These are phyloP conservation scores for Momotus momota DNA, from an alignment of 2,797 vertebrate genomes.

Conservation along the genomic window DNA sequence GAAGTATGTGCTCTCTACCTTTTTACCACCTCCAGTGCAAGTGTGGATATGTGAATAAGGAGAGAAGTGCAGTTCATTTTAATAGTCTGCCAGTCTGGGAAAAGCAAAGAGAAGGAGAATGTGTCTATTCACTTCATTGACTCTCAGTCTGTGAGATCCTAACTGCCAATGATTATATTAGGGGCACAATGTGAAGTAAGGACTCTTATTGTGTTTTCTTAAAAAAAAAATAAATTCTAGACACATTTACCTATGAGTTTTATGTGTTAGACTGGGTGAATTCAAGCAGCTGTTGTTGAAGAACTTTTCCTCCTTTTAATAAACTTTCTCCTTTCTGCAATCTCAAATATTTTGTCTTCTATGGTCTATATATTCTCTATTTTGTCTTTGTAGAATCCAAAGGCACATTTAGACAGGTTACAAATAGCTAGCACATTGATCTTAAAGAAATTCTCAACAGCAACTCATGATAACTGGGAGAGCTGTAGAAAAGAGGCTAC, in stretches of 20 bases:
- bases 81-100: background rate
- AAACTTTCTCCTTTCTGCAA: rapidly evolving
- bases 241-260: background rate
- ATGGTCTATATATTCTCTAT: background rate
- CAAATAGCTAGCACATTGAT: background rate
- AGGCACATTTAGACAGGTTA: background rate
- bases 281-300: background rate
- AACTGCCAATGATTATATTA: background rate
- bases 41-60: background rate
- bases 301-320: background rate
- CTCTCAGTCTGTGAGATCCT: background rate
- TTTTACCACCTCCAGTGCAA: background rate
- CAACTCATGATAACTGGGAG: background rate
- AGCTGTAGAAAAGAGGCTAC: background rate
- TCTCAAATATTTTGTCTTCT: background rate
- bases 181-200: background rate
- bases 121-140: background rate
- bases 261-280: background rate
- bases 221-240: background rate
- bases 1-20: background rate
- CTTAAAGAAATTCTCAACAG: background rate
- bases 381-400: background rate
- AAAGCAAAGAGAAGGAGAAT: background rate
- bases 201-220: background rate
- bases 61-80: background rate